These are phyloP conservation scores for Amphipyra berbera DNA, from an alignment of 2,888 invertebrate species.

Conservation along the genomic window DNA sequence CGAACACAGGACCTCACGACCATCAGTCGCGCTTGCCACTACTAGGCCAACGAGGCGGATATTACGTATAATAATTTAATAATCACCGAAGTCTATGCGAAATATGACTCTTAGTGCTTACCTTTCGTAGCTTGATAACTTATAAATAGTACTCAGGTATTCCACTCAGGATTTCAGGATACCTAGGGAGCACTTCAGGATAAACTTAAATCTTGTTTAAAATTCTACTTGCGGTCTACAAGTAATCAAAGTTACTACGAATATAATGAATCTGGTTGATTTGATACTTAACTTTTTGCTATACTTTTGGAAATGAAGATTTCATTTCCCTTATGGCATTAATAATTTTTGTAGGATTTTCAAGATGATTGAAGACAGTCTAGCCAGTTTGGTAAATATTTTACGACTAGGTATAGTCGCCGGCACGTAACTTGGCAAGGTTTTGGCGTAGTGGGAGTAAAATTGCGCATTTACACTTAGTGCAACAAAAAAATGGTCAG, in stretches of 20 bases:
- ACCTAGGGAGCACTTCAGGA: conserved; percentile 41
- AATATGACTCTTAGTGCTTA: not conserved
- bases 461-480: too few relatives aligned
- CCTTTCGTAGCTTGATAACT: conserved; percentile 18
- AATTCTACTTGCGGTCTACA: conserved; percentile 44
- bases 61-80: too few relatives aligned
- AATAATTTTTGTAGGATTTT: too few relatives aligned
- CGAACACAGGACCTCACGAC: too few relatives aligned
- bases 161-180: conserved; percentile 34
- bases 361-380: too few relatives aligned
- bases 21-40: too few relatives aligned
- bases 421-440: too few relatives aligned
- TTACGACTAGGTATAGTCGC: too few relatives aligned
- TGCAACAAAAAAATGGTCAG: too few relatives aligned
- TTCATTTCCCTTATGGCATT: conserved; percentile 1
- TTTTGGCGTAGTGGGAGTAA: too few relatives aligned
- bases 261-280: conserved; percentile 46
- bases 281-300: conserved; percentile 14
- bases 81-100: not conserved
- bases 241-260: conserved; percentile 50
- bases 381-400: too few relatives aligned
- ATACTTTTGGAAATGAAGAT: conserved; percentile 2
- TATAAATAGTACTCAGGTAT: conserved; percentile 42
- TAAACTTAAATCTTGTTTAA: conserved; percentile 45
- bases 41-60: too few relatives aligned